These are phyloP conservation scores for Crotalus helleri DNA, from an alignment of 2,113 vertebrate species.

Conservation along the genomic window DNA sequence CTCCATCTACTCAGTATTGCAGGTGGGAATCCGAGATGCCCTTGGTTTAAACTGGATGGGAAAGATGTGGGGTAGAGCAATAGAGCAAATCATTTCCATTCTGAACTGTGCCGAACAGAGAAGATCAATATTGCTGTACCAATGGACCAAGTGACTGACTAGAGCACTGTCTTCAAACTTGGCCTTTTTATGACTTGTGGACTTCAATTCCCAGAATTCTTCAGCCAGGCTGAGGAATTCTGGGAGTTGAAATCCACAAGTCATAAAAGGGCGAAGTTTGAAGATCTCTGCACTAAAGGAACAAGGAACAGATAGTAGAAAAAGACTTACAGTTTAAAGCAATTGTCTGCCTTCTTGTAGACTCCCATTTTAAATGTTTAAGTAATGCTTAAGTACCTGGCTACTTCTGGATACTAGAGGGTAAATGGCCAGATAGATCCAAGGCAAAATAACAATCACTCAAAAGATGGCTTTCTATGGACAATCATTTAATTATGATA, in stretches of 20 bases:
- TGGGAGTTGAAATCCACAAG: too few species aligned
- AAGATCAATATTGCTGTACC: background rate
- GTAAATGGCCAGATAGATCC: background rate
- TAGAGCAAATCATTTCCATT: background rate
- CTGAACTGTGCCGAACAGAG: background rate
- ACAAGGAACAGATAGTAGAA: background rate
- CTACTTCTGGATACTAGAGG: background rate
- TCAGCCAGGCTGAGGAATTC: too few species aligned
- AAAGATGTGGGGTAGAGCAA: background rate
- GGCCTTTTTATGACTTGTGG: too few species aligned
- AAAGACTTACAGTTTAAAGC: background rate
- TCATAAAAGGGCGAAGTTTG: too few species aligned
- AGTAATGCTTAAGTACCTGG: background rate
- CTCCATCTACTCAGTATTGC: background rate
- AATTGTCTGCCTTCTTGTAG: background rate
- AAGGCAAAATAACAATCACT: background rate
- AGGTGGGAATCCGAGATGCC: background rate
- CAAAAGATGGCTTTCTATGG: background rate
- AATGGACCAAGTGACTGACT: background rate
- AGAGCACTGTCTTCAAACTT: background rate
- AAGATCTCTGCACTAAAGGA: background rate
- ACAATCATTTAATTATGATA: background rate
- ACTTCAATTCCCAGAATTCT: too few species aligned
- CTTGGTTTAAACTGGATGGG: background rate
- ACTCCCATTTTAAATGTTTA: background rate